Evolutionary conservation across 2,113 vertebrate genomes (phyloP).

Genomic region (Sarotherodon lohbergeri): DNA sequence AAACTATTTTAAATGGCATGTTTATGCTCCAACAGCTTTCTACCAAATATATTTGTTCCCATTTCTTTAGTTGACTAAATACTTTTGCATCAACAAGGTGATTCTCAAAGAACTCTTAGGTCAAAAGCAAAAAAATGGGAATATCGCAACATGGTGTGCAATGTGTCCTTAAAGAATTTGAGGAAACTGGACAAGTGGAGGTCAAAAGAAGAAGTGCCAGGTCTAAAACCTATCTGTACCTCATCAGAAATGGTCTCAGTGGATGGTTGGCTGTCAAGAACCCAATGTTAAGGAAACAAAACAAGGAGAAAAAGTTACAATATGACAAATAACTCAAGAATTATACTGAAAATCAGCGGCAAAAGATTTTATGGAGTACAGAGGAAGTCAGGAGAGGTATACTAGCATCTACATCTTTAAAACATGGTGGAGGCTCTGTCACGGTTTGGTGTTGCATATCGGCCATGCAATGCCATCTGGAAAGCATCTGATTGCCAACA

Average conservation of each 20-base stretch:
- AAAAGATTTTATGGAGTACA: neutral
- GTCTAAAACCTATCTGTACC: too few relatives aligned
- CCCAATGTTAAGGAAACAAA: neutral
- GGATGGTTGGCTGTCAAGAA: neutral
- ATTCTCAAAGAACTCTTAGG: neutral
- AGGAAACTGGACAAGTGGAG: neutral
- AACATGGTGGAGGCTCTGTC: neutral
- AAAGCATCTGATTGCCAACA: neutral
- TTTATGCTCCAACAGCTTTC: neutral
- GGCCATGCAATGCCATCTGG: neutral
- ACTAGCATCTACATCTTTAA: neutral
- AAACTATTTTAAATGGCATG: neutral
- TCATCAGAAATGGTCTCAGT: neutral
- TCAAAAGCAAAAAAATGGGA: neutral
- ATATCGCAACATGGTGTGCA: neutral
- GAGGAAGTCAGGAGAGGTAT: neutral
- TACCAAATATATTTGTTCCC: neutral
- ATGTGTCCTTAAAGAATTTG: neutral
- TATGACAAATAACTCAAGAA: neutral
- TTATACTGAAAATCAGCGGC: neutral
- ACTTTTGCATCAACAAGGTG: neutral
- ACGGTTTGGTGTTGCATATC: neutral
- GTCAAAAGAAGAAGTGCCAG: neutral
- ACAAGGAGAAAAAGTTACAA: accelerated
- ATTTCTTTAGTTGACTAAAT: neutral